Base-by-base conservation (phyloP, 2,113 vertebrate species). In the Chlamydotis undulata region DNA sequence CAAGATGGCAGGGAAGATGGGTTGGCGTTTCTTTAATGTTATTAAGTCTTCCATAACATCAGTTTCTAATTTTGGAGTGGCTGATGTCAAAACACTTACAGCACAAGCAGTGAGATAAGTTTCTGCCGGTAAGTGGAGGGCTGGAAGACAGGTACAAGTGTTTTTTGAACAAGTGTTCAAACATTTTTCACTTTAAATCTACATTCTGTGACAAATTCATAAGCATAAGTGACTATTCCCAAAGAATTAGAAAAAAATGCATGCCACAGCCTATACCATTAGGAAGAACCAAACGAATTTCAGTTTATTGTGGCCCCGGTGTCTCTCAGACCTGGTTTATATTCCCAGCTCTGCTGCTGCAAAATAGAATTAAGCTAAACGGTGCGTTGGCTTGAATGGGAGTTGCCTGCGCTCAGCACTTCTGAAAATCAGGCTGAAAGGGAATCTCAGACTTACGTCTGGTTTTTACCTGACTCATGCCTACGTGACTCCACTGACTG, bases 391-490 rank as follows among this genome's bases (percentile, higher is more conserved):
- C 37, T 82, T 52, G 25, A 77, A 56, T 28, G 56, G 26, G 77
- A 92, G 33, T 11, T 87, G 73, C 29, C 55, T 74, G 85, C 4
- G 0, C 33, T 93, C 70, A 81, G 83, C 55, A 37, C 31, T 79
- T 93, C 80, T 69, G 69, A 94, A 96, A 95, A 90, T 82, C 41
- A 76, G 61, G 69, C 92, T 90, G 67, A 75, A 92, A 95, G 81
- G 59, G 67, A 94, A 76, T 67, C 77, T 91, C 77, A 60, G 89
- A 39, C 31, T 78, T 69, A 45, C 2, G 39, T 68, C 50, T 94
- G 91, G 50, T 70, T 96, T 89, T 93, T 55, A 94, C 93, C 83
- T 96, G 92, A 89, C 94, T 96, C 93, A 87, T 84, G 63, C 59
- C 83, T 95, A 59, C 2, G 16, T 94, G 95, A 89, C 81, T 87